phyloP scores from a whole-genome alignment of 2,797 vertebrate species.

The Vultur gryphus region DNA sequence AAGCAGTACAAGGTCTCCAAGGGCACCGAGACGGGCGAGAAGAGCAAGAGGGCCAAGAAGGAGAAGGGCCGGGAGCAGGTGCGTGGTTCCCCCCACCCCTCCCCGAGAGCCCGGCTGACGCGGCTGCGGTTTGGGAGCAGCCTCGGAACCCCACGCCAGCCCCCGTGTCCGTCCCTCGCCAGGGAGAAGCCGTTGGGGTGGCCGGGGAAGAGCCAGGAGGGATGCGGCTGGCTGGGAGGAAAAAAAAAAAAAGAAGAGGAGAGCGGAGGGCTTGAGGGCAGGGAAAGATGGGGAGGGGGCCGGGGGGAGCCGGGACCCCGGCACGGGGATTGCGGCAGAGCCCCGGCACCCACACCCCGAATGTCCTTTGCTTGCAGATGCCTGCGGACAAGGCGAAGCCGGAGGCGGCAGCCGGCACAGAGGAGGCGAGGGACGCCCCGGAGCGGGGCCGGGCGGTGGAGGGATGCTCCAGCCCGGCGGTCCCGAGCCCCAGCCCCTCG shows the following conservation, averaged over 20 bases:
- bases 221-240: background rate
- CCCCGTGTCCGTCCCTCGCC: background rate
- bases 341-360: background rate
- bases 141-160: rapidly evolving
- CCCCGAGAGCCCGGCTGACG: no score
- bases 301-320: background rate
- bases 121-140: background rate
- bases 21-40: slow-evolving; percentile 69
- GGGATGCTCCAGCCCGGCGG: background rate
- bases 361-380: background rate
- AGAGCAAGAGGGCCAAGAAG: slow-evolving; percentile 68
- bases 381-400: background rate
- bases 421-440: rapidly evolving
- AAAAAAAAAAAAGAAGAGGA: background rate
- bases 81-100: background rate
- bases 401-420: background rate
- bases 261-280: background rate
- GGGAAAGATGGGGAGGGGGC: background rate
- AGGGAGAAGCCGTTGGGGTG: rapidly evolving
- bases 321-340: background rate
- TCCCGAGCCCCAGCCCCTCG: background rate
- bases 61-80: slow-evolving; percentile 71
- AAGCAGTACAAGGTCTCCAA: slow-evolving; percentile 86
- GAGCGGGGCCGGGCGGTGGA: background rate
- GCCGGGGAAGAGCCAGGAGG: background rate